Percentiles rank a stretch among this genome's conserved stretches.
Conservation (phyloP, 2,888 invertebrate species). For the Aricia artaxerxes region DNA sequence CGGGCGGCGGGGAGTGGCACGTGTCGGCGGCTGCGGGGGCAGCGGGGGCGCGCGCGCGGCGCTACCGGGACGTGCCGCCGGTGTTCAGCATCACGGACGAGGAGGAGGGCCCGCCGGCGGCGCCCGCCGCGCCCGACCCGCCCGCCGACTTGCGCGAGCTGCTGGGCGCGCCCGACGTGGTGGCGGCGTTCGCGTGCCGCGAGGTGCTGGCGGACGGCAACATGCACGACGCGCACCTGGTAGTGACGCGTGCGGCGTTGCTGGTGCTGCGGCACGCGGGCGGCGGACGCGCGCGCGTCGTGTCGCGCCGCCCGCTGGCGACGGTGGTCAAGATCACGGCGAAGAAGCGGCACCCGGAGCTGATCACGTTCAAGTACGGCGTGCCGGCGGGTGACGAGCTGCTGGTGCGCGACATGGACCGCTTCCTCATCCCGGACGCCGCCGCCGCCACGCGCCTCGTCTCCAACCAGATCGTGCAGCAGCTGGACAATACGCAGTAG, state of each 20-base stretch:
- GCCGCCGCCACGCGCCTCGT: conserved; percentile 93
- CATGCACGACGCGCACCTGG: conserved; percentile 92
- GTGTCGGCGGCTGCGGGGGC: conserved; percentile 89
- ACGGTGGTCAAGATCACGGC: conserved; percentile 98
- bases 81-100: conserved; percentile 98
- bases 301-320: conserved; percentile 92
- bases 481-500: conserved; percentile 62
- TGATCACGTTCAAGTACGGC: conserved; percentile 98
- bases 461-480: conserved; percentile 89
- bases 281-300: conserved; percentile 89
- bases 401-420: conserved; percentile 92
- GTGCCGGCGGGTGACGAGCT: conserved; percentile 89
- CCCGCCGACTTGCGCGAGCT: conserved; percentile 78
- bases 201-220: conserved; percentile 94
- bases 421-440: conserved; percentile 95
- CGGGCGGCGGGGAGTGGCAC: conserved; percentile 85
- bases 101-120: conserved; percentile 66
- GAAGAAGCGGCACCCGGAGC: conserved; percentile 95
- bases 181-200: conserved; percentile 94
- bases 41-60: conserved; percentile 88
- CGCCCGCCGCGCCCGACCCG: conserved; percentile 40
- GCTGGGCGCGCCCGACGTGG: conserved; percentile 83
- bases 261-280: conserved; percentile 91
- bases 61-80: conserved; percentile 93
- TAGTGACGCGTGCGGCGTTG: conserved; percentile 89